phyloP scores from a whole-genome alignment of 1,140 invertebrate genomes.

The Hyles euphorbiae region DNA sequence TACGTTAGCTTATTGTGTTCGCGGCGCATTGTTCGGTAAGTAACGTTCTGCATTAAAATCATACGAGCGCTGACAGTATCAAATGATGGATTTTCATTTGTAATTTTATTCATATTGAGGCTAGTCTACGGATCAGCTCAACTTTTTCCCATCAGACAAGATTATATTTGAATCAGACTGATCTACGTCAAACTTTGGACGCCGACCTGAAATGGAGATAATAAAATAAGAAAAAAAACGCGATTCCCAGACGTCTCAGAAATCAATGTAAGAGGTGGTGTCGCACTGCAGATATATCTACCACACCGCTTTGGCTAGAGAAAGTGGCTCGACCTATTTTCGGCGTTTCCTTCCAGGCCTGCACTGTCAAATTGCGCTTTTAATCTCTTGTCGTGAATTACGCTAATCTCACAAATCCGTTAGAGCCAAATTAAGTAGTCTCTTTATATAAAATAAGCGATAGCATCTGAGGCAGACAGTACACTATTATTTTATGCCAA shows the following conservation, averaged over 20 bases:
- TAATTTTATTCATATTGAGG: not conserved
- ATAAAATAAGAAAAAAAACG: not conserved
- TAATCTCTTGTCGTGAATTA: too few species aligned
- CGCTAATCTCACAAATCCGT: too few species aligned
- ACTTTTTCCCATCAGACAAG: too few species aligned
- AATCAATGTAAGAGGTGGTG: constrained; percentile 60
- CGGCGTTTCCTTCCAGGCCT: constrained; percentile 22
- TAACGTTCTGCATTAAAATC: constrained; percentile 48
- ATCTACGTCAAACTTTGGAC: too few species aligned
- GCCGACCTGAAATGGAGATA: too few species aligned
- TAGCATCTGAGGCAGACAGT: too few species aligned
- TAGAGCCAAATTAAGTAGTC: too few species aligned
- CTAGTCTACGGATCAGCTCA: not conserved
- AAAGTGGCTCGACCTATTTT: constrained; percentile 42
- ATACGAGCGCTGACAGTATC: constrained; percentile 4
- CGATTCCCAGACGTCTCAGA: constrained; percentile 31
- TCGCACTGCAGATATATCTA: constrained; percentile 65
- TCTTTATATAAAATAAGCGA: too few species aligned
- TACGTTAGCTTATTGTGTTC: constrained; percentile 59
- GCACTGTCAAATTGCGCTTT: constrained; percentile 14
- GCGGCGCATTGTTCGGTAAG: constrained; percentile 45
- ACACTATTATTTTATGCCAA: too few species aligned
- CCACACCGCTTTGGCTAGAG: constrained; percentile 34
- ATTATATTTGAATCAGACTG: too few species aligned
- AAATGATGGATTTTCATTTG: constrained; percentile 2